These are phyloP conservation scores for Orthonevra nobilis DNA, from an alignment of 2,888 invertebrate species.

Conservation along the genomic window DNA sequence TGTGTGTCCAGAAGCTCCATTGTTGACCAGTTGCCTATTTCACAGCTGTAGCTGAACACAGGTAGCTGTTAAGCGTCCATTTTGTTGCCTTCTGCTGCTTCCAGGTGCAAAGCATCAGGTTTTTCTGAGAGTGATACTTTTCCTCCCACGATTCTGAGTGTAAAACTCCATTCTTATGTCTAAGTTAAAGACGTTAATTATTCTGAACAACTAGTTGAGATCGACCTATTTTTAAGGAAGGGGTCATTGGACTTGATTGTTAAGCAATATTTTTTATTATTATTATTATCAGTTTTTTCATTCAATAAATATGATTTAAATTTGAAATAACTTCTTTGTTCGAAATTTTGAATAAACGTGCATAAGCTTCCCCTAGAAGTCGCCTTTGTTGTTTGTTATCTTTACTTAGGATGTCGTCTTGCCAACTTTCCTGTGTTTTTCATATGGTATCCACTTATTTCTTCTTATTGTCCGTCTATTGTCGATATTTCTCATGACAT, in stretches of 20 bases:
- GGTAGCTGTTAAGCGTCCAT: not conserved
- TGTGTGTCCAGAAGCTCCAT: not conserved
- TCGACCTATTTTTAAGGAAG: too few species aligned
- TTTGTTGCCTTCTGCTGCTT: too few species aligned
- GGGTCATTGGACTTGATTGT: too few species aligned
- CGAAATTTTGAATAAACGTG: not conserved
- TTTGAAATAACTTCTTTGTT: not conserved
- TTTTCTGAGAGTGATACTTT: too few species aligned
- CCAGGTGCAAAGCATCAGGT: too few species aligned
- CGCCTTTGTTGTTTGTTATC: not conserved
- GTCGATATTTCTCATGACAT: not conserved
- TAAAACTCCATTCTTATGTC: too few species aligned
- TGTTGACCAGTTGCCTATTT: not conserved
- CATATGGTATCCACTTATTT: not conserved
- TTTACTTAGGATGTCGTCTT: not conserved
- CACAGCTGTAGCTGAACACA: not conserved
- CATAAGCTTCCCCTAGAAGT: not conserved
- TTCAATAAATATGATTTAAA: too few species aligned
- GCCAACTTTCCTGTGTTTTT: not conserved
- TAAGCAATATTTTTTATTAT: too few species aligned
- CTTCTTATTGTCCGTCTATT: not conserved
- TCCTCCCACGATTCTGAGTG: too few species aligned
- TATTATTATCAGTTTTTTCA: too few species aligned
- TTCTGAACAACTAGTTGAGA: too few species aligned
- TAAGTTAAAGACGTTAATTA: too few species aligned